Percentiles rank a stretch among this genome's conserved stretches.
phyloP scores from a whole-genome alignment of 2,113 vertebrate species.

The Corythaixoides concolor region DNA sequence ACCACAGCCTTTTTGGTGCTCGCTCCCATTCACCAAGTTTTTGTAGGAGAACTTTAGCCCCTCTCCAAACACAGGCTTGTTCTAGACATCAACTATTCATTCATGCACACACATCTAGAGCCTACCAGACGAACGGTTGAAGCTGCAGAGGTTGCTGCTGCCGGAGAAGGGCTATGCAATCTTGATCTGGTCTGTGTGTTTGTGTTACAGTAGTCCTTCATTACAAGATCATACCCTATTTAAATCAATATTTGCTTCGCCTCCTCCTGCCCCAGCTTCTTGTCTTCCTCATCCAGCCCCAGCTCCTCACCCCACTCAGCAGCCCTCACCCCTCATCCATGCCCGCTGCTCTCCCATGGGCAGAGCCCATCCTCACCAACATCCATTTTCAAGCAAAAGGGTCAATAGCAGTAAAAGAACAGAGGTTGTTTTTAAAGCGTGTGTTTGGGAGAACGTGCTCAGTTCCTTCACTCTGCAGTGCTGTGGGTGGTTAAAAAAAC shows the following conservation, averaged over 20 bases:
- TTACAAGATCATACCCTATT: too few relatives aligned
- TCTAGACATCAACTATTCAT: fast-evolving
- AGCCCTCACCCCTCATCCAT: neutral
- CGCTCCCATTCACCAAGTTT: neutral
- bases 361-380: neutral
- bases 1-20: fast-evolving
- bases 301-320: neutral
- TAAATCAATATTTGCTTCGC: neutral
- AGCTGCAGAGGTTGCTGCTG: neutral
- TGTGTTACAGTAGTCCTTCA: too few relatives aligned
- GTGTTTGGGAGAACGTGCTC: fast-evolving
- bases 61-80: fast-evolving
- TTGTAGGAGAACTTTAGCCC: neutral
- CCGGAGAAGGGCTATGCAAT: neutral
- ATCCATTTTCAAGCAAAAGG: fast-evolving
- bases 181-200: neutral
- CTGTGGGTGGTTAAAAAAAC: neutral
- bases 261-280: neutral
- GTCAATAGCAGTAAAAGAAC: neutral
- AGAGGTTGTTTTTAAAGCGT: neutral
- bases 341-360: neutral
- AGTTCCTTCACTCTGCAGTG: too few relatives aligned
- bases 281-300: neutral
- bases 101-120: fast-evolving
- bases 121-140: neutral